Percentiles rank a stretch among this genome's conserved stretches.
phyloP scores from a whole-genome alignment of 2,113 vertebrate species.

The Myrmecophaga tridactyla region DNA sequence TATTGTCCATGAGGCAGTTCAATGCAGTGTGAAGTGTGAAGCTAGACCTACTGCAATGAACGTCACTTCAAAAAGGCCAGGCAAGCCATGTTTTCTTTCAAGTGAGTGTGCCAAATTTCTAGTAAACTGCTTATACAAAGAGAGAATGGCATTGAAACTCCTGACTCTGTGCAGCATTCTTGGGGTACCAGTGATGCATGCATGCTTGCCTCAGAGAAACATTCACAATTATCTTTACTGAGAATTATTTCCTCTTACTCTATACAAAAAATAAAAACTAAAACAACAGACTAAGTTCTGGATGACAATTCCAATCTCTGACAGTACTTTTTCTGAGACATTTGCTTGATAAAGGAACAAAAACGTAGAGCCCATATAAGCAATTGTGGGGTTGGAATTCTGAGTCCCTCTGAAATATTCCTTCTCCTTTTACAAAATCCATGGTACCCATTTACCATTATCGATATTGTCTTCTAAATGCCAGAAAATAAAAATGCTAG shows the following conservation, averaged over 20 bases:
- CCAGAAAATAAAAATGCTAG: slow-evolving; percentile 36
- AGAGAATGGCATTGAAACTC: background rate
- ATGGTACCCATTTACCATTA: background rate
- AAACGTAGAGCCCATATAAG: background rate
- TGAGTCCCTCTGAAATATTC: background rate
- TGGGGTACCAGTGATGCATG: background rate
- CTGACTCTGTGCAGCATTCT: background rate
- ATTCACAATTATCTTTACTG: background rate
- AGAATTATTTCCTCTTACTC: background rate
- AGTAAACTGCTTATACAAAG: background rate
- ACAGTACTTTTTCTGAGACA: background rate
- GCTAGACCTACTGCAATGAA: background rate
- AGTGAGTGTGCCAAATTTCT: background rate
- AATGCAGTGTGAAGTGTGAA: background rate
- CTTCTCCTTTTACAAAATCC: background rate
- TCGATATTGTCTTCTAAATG: background rate
- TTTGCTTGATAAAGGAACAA: background rate
- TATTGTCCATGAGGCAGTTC: background rate
- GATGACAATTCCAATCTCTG: background rate
- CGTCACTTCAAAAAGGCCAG: background rate
- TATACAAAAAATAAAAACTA: background rate
- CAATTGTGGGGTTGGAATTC: background rate
- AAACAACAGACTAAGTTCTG: background rate
- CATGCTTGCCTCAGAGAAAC: background rate
- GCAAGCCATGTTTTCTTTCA: background rate